phyloP scores from a whole-genome alignment of 2,888 invertebrate genomes.

The Nipponacmea schrenckii region DNA sequence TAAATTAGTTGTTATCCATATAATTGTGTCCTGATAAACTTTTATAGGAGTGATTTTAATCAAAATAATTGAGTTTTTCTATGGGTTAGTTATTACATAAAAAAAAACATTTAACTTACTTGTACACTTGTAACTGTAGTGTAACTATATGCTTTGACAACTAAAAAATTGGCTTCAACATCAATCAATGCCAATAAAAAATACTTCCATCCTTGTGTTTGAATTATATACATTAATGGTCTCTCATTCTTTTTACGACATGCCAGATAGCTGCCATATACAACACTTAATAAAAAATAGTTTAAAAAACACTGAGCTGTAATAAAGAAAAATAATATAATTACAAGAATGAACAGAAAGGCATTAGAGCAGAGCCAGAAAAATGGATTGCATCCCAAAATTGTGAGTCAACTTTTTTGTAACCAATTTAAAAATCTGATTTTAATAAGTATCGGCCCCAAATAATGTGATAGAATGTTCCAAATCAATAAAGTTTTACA shows the following conservation, averaged over 20 bases:
- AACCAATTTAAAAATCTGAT: too few relatives aligned
- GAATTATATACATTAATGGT: slow-evolving; percentile 75
- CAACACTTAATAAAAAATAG: slow-evolving; percentile 80
- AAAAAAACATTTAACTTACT: slow-evolving; percentile 66
- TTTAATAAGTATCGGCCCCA: too few relatives aligned
- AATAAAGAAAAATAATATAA: slow-evolving; percentile 34
- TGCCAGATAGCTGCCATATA: slow-evolving; percentile 81
- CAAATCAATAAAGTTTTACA: too few relatives aligned
- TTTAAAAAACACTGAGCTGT: slow-evolving; percentile 83
- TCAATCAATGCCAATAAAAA: slow-evolving; percentile 81
- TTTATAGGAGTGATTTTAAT: too few relatives aligned
- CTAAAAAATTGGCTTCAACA: slow-evolving; percentile 86
- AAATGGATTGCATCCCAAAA: too few relatives aligned
- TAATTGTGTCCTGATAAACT: too few relatives aligned
- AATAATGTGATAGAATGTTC: too few relatives aligned
- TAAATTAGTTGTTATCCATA: too few relatives aligned
- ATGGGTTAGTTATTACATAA: too few relatives aligned
- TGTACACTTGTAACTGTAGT: slow-evolving; percentile 80
- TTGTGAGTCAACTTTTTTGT: too few relatives aligned
- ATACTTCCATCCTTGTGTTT: slow-evolving; percentile 81
- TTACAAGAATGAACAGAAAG: not conserved
- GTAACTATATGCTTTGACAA: slow-evolving; percentile 83
- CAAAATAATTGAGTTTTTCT: too few relatives aligned
- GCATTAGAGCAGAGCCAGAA: too few relatives aligned
- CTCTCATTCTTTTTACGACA: slow-evolving; percentile 73